A percentile compares a stretch with the other conserved stretches of the same genome.
Evolutionary conservation across 2,888 invertebrate species (phyloP).

Genomic region (Torymus auratus): DNA sequence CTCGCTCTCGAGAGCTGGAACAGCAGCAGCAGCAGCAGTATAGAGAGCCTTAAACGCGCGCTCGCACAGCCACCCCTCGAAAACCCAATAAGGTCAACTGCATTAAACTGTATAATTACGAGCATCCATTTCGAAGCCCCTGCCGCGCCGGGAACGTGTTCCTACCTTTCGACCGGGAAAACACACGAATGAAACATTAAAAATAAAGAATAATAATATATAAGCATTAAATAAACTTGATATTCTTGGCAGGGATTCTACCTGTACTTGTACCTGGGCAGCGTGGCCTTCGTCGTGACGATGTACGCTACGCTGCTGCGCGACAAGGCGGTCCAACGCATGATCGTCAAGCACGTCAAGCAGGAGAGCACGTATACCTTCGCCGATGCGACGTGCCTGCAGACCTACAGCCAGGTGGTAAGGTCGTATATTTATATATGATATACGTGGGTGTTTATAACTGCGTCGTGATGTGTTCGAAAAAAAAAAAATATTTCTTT

Average conservation of each 20-base stretch:
- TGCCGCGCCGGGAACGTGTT: no score
- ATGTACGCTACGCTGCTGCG: conserved; percentile 83
- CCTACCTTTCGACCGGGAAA: no score
- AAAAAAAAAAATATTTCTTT: no score
- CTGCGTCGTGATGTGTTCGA: no score
- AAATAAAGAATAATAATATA: no score
- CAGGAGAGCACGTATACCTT: conserved; percentile 61
- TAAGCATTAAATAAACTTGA: no score
- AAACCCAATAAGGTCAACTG: conserved; percentile 32
- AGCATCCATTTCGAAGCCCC: conserved; percentile 1
- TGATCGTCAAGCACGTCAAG: conserved; percentile 67
- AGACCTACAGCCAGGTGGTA: not conserved
- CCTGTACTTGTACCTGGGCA: conserved; percentile 87
- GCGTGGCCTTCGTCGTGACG: conserved; percentile 86
- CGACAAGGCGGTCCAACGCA: conserved; percentile 80
- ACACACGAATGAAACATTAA: no score
- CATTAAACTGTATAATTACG: conserved; percentile 31
- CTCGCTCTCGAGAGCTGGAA: no score
- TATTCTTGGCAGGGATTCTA: conserved; percentile 85
- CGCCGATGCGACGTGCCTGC: conserved; percentile 23
- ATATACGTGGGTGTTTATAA: no score
- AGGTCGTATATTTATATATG: no score
- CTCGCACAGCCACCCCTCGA: conserved; percentile 3
- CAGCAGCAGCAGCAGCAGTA: no score
- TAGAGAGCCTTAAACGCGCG: conserved; percentile 5